Evolutionary conservation across 2,113 vertebrate genomes (phyloP).

Genomic region (Tonatia bakeri): DNA sequence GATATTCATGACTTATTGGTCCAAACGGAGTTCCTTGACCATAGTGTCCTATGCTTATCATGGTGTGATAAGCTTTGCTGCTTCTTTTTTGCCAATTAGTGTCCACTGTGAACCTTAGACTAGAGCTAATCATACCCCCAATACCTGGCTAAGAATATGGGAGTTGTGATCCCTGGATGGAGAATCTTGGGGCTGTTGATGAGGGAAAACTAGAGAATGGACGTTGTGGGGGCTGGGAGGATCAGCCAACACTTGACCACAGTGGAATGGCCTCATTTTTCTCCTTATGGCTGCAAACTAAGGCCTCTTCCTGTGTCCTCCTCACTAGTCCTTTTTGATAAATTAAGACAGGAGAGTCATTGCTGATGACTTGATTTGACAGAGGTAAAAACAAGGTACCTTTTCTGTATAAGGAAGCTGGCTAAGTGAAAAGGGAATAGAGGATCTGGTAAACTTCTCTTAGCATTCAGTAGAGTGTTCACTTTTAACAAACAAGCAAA

Average conservation of each 20-base stretch:
- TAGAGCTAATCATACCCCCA: neutral
- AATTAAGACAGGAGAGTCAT: neutral
- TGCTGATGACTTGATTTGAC: neutral
- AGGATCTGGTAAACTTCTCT: neutral
- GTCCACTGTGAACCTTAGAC: neutral
- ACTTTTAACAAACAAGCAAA: conserved; percentile 20
- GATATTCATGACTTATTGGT: neutral
- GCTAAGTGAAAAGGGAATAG: neutral
- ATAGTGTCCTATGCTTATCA: neutral
- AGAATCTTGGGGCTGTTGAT: neutral
- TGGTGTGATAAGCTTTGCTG: neutral
- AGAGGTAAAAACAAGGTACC: neutral
- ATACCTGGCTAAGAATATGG: neutral
- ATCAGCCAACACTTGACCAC: neutral
- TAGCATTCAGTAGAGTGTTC: neutral
- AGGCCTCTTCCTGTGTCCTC: neutral
- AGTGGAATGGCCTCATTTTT: rapidly evolving
- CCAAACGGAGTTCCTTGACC: neutral
- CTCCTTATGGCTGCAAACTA: neutral
- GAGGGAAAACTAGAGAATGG: neutral
- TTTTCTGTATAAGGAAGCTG: neutral
- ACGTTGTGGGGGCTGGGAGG: neutral
- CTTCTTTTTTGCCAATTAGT: neutral
- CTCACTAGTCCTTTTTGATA: neutral
- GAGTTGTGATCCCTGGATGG: neutral